Percentiles rank a stretch among this genome's conserved stretches.
phyloP scores from a whole-genome alignment of 2,797 vertebrate genomes.

The Falco novaeseelandiae region DNA sequence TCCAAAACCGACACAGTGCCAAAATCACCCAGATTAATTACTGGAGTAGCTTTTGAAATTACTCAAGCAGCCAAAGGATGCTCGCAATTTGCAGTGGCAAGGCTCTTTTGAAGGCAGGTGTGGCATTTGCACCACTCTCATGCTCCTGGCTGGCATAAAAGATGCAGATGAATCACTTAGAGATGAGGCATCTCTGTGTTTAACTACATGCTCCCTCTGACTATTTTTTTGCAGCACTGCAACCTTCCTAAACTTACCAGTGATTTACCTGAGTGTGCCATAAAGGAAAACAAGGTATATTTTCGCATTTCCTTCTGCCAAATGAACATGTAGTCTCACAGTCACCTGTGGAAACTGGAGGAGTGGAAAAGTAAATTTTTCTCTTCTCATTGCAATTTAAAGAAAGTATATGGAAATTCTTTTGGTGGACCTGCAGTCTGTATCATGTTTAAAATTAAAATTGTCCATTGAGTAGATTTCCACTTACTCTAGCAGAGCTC shows the following conservation, averaged over 20 bases:
- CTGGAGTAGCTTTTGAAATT: background rate
- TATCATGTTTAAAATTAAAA: slow-evolving; percentile 50
- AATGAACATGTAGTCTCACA: background rate
- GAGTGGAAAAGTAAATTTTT: background rate
- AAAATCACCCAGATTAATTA: background rate
- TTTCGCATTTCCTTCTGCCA: background rate
- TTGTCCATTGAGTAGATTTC: slow-evolving; percentile 50
- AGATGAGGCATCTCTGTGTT: background rate
- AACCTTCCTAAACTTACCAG: background rate
- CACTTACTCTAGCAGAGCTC: slow-evolving; percentile 32
- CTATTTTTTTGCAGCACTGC: background rate
- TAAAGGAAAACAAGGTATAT: background rate
- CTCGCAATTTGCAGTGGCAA: background rate
- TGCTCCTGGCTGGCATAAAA: background rate
- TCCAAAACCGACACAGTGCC: background rate
- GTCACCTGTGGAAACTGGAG: background rate
- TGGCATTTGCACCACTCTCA: background rate
- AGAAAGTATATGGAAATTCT: slow-evolving; percentile 23
- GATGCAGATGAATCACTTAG: background rate
- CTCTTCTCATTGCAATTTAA: background rate
- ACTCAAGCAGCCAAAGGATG: background rate
- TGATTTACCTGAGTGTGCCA: background rate
- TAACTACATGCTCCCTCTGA: background rate
- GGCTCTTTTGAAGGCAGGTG: background rate
- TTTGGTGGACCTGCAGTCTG: background rate